Evolutionary conservation across 1,140 invertebrate genomes (phyloP), one percentile per base, ranked within the genome.

Genomic region (Globodera rostochiensis): DNA sequence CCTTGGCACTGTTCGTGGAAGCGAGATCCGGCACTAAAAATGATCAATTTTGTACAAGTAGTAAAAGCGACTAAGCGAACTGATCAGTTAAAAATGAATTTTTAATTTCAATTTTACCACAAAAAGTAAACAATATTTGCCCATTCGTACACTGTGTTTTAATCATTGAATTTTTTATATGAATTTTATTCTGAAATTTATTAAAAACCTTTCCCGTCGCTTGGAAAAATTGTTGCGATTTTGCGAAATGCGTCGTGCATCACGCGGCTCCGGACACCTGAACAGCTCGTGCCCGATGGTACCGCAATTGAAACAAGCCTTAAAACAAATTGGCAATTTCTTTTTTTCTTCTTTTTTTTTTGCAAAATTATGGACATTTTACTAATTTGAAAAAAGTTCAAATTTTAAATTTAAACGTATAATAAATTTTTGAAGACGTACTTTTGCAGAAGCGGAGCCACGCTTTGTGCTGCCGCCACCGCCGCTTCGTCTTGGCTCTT

Each of bases 231-330:
- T 78, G 47, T 69, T 78, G 45, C 77, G 21, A 46, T 69, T 78
- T 49, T 78, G 66, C 21, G 77, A 53, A 78, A 78, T 78, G 7
- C 77, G 77, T n/a, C 77, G 64, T 36, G 36, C 21, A 78, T 78
- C 70, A 36, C 50, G 53, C 45, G 77, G 77, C 19, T 78, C 50
- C 13, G 77, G 77, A 70, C 77, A 78, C 49, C 15, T 64, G 70
- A 45, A 50, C 66, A 70, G 49, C 49, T 53, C 70, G 25, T 78
- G 77, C 8, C 66, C 77, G 47, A 64, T 45, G 36, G 36, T 36
- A 64, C 70, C 70, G 66, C 76, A 78, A 47, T 78, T 78, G 49
- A 64, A 78, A 78, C 76, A 78, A 11, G 76, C 21, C 76, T 78
- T 45, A 19, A 71, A 71, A 3, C n/a, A 71, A 45, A 71, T 19